A percentile compares a stretch with the other conserved stretches of the same genome.
Evolutionary conservation across 2,888 invertebrate species (phyloP).

Genomic region (Malthinus flaveolus): DNA sequence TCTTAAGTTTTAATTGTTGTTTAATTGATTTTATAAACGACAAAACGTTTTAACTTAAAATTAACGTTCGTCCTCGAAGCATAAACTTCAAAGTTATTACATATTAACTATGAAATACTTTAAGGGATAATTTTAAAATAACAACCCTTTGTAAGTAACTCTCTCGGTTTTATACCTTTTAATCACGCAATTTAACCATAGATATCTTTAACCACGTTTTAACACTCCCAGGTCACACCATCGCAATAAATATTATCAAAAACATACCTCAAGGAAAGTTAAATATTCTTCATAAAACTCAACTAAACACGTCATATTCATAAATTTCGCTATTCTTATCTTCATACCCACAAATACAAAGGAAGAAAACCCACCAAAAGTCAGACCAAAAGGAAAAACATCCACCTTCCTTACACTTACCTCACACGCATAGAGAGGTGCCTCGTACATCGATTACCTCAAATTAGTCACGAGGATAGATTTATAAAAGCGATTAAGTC

Average conservation of each 20-base stretch:
- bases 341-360: too few species aligned
- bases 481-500: conserved; percentile 15
- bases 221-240: conserved; percentile 41
- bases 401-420: conserved; percentile 2
- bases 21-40: not conserved
- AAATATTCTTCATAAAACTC: too few species aligned
- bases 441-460: conserved; percentile 17
- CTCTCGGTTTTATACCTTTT: conserved; percentile 36
- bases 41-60: not conserved
- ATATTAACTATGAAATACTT: too few species aligned
- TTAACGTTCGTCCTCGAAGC: too few species aligned
- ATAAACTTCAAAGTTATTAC: too few species aligned
- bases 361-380: too few species aligned
- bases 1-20: not conserved
- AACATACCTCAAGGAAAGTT: conserved; percentile 7
- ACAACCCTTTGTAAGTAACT: conserved; percentile 28
- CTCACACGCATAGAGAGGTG: conserved; percentile 11
- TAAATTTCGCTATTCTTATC: too few species aligned
- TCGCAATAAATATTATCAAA: conserved; percentile 39
- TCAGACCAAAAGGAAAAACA: not conserved
- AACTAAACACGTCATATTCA: too few species aligned
- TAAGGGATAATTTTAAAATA: not conserved
- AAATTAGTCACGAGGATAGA: conserved; percentile 15
- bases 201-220: conserved; percentile 43
- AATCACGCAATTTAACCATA: conserved; percentile 44